phyloP scores from a whole-genome alignment of 2,113 vertebrate species.

The Triplophysa tibetana region DNA sequence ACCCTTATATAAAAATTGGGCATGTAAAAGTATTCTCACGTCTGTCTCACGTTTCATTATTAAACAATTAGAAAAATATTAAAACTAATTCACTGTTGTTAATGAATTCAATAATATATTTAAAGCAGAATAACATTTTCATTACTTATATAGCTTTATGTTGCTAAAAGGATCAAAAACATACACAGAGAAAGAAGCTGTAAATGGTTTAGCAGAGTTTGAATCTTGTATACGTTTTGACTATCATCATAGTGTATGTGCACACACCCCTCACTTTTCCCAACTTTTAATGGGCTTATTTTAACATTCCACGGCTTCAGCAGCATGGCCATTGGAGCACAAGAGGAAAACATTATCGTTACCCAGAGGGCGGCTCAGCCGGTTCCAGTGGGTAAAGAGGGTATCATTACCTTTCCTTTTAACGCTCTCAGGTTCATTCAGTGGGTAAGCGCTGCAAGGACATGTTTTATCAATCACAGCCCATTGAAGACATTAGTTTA shows the following conservation, averaged over 20 bases:
- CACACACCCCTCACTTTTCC: constrained; percentile 33
- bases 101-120: no score
- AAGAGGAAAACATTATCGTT: constrained; percentile 32
- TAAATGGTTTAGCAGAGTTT: constrained; percentile 22
- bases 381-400: constrained; percentile 24
- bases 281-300: constrained; percentile 40
- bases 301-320: constrained; percentile 41
- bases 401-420: constrained; percentile 41
- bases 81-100: no score
- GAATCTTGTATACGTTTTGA: constrained; percentile 4
- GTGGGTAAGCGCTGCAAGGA: constrained; percentile 9
- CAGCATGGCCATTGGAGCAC: constrained; percentile 20
- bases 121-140: no score
- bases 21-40: no score
- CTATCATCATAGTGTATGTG: constrained; percentile 7
- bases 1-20: no score
- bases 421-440: constrained; percentile 31
- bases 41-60: no score
- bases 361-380: constrained; percentile 33
- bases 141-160: no score
- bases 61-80: no score
- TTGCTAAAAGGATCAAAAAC: not conserved
- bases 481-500: constrained; percentile 15
- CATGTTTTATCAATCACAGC: constrained; percentile 45
- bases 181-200: constrained; percentile 27